Percentiles rank a stretch among this genome's conserved stretches.
Conservation (phyloP, 2,113 vertebrate genomes). For the Campylomormyrus tamandua region DNA sequence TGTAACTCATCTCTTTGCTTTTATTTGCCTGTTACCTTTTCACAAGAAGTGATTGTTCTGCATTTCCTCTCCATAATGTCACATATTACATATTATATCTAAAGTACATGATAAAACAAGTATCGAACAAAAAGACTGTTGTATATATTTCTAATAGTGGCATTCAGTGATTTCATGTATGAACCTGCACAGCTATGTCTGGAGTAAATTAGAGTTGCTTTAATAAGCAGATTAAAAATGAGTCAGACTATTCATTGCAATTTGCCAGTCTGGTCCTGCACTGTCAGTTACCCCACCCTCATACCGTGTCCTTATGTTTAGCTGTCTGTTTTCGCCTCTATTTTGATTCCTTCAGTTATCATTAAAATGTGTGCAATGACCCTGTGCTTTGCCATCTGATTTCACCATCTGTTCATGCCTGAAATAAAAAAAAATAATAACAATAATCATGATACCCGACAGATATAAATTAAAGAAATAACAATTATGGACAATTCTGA, state of each 20-base stretch:
- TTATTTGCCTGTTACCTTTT: not conserved
- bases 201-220: not conserved
- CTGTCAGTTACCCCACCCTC: not conserved
- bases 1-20: not conserved
- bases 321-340: not conserved
- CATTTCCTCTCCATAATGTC: not conserved
- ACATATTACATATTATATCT: not conserved
- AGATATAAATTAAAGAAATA: not conserved
- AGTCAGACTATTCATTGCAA: not conserved
- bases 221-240: not conserved
- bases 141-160: not conserved
- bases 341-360: not conserved
- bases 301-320: not conserved
- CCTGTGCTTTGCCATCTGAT: not conserved
- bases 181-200: not conserved
- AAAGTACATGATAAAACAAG: not conserved
- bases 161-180: not conserved
- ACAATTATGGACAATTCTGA: not conserved
- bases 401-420: not conserved
- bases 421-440: not conserved
- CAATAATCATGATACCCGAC: not conserved
- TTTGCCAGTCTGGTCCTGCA: not conserved
- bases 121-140: not conserved
- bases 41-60: not conserved
- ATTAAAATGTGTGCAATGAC: not conserved